Conservation (phyloP, 2,797 vertebrate species). For the Pangasius mekongensis region DNA sequence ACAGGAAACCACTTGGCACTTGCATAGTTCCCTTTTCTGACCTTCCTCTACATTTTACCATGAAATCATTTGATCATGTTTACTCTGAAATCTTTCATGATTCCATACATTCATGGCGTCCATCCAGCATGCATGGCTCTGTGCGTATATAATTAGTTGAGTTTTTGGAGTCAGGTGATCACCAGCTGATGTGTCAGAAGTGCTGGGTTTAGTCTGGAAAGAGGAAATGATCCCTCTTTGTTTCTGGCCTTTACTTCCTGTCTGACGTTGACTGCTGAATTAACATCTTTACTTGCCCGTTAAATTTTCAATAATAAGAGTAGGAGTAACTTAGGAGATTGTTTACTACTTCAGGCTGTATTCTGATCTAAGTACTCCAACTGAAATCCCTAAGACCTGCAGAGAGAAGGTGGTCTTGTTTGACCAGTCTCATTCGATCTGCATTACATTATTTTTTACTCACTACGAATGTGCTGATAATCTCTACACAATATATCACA, state of each 20-base stretch:
- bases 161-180: constrained; percentile 39
- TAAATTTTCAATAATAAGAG: not conserved
- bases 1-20: constrained; percentile 30
- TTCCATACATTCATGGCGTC: not conserved
- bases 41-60: not conserved
- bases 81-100: not conserved
- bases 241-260: constrained; percentile 47
- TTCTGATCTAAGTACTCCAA: not conserved
- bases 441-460: not conserved
- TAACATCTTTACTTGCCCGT: not conserved
- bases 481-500: not conserved
- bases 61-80: not conserved
- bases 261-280: not conserved
- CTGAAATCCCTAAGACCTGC: not conserved
- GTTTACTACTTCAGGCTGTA: not conserved
- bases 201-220: constrained; percentile 58
- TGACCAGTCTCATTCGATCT: not conserved
- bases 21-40: not conserved
- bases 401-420: not conserved
- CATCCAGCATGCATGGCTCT: not conserved
- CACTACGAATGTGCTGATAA: not conserved
- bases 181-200: constrained; percentile 28
- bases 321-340: not conserved
- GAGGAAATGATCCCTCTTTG: constrained; percentile 63
- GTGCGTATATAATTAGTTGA: too few species aligned